Evolutionary conservation across 1,140 invertebrate species (phyloP).

Genomic region (Marisa cornuarietis): DNA sequence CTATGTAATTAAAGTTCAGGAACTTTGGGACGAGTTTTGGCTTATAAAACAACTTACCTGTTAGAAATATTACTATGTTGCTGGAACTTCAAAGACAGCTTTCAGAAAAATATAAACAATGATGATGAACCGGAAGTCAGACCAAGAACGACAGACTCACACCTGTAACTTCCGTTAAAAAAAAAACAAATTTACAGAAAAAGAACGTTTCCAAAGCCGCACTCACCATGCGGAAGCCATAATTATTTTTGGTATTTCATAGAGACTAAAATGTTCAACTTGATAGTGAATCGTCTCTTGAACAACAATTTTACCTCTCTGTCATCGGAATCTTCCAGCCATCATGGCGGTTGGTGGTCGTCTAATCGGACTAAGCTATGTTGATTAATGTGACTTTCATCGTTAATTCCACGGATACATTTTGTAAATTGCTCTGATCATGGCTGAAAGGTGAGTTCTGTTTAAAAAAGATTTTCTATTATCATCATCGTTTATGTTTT

Average conservation of each 20-base stretch:
- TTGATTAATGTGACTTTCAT: constrained; percentile 17
- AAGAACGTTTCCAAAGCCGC: too few species aligned
- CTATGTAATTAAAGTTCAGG: too few species aligned
- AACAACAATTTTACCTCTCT: neutral
- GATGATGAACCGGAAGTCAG: constrained; percentile 16
- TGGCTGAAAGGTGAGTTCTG: constrained; percentile 21
- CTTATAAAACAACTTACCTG: too few species aligned
- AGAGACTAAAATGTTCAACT: too few species aligned
- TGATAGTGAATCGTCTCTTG: neutral
- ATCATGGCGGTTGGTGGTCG: constrained; percentile 25
- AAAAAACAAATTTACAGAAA: neutral
- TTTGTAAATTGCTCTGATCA: neutral
- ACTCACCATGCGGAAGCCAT: too few species aligned
- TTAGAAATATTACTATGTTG: too few species aligned
- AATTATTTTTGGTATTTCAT: too few species aligned
- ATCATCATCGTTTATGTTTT: neutral
- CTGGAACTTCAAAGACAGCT: neutral
- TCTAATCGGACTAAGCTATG: constrained; percentile 25
- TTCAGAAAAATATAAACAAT: constrained; percentile 2
- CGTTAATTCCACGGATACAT: constrained; percentile 1
- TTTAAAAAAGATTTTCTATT: neutral
- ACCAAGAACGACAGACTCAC: constrained; percentile 7
- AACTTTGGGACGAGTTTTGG: too few species aligned
- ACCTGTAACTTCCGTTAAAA: constrained; percentile 13
- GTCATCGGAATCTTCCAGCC: constrained; percentile 12